Evolutionary conservation across 2,888 invertebrate species (phyloP).

Genomic region (Tiliacea aurago): DNA sequence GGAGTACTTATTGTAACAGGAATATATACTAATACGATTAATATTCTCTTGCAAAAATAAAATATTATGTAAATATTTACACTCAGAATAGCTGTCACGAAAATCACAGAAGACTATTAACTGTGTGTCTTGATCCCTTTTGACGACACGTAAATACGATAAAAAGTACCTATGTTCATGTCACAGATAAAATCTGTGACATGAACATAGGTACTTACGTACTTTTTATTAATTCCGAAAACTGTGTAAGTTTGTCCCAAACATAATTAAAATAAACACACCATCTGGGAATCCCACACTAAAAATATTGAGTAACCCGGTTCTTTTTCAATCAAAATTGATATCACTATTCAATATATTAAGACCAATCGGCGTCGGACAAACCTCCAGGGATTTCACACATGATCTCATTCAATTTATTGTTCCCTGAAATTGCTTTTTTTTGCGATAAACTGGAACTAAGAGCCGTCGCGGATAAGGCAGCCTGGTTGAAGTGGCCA

Average conservation of each 20-base stretch:
- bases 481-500: background rate
- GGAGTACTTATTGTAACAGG: background rate
- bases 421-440: conserved; percentile 65
- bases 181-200: background rate
- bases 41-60: background rate
- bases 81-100: background rate
- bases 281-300: conserved; percentile 13
- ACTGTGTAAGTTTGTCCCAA: background rate
- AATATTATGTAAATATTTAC: background rate
- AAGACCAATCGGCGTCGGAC: conserved; percentile 47
- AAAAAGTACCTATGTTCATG: background rate
- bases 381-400: conserved; percentile 66
- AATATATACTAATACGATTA: no score
- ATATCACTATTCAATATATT: conserved; percentile 54
- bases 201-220: no score
- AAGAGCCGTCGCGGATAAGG: background rate
- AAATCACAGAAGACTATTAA: background rate
- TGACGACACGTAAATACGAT: background rate
- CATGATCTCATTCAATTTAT: conserved; percentile 73
- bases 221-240: no score
- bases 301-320: conserved; percentile 22
- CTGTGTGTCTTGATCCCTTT: background rate
- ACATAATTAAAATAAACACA: background rate
- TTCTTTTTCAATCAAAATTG: conserved; percentile 51
- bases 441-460: conserved; percentile 36